Evolutionary conservation across 2,888 invertebrate species (phyloP).

Genomic region (Drosophila algonquin): DNA sequence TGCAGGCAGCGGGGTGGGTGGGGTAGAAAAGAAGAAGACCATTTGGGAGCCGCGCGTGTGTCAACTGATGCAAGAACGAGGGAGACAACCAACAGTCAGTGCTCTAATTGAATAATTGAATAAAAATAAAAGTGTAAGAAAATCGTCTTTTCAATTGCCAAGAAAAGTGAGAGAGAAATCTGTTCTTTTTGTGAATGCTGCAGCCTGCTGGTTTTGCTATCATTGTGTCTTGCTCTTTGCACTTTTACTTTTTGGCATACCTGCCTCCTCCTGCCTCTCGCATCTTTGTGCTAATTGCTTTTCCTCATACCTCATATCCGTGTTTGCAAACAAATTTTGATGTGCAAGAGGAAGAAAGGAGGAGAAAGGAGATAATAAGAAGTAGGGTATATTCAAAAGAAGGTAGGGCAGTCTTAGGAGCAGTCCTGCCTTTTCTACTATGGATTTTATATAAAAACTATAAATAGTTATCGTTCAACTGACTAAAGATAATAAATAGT

Average conservation of each 20-base stretch:
- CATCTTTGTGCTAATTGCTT: conserved; percentile 22
- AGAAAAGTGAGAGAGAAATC: conserved; percentile 12
- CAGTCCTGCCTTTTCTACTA: too few species aligned
- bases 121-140: conserved; percentile 61
- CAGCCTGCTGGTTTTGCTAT: background rate
- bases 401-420: too few species aligned
- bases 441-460: too few species aligned
- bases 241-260: conserved; percentile 46
- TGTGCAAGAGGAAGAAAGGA: background rate
- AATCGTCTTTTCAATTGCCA: conserved; percentile 49
- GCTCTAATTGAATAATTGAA: background rate
- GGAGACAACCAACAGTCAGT: background rate
- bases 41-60: background rate
- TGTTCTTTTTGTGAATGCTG: background rate
- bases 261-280: conserved; percentile 5
- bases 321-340: conserved; percentile 31
- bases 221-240: conserved; percentile 7
- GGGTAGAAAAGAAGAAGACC: background rate
- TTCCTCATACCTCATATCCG: conserved; percentile 13
- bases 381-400: background rate
- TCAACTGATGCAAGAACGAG: background rate
- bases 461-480: background rate
- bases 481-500: background rate
- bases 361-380: background rate
- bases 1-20: background rate